Conservation (phyloP, 2,113 vertebrate species). For the Microcebus lehilahytsara region DNA sequence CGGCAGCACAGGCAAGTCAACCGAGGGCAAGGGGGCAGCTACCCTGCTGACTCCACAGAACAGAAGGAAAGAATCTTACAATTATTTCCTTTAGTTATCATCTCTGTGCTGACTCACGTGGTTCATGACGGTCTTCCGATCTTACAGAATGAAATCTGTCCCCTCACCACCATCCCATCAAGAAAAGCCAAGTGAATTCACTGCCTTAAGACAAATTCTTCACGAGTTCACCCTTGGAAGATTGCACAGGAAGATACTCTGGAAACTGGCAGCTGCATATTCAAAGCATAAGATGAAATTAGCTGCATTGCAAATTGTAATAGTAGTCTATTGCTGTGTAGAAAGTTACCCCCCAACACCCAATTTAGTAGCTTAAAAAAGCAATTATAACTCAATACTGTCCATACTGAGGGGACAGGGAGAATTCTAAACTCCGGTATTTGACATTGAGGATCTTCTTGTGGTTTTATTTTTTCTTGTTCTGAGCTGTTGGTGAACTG, state of each 20-base stretch:
- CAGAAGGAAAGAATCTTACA: neutral
- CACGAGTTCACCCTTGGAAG: neutral
- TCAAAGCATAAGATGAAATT: neutral
- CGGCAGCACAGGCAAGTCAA: neutral
- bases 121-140: neutral
- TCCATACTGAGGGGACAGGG: neutral
- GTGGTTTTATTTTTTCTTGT: neutral
- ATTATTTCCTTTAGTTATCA: neutral
- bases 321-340: neutral
- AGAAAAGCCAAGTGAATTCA: neutral
- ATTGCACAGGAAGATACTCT: neutral
- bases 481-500: neutral
- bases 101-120: neutral
- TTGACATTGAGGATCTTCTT: neutral
- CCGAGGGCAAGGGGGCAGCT: neutral
- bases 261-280: neutral
- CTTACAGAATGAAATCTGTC: constrained; percentile 15
- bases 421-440: neutral
- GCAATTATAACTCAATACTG: neutral
- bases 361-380: neutral
- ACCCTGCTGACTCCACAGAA: neutral
- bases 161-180: neutral
- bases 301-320: neutral
- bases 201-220: neutral
- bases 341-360: neutral